Evolutionary conservation across 2,113 vertebrate species (phyloP).

Genomic region (Bucco capensis): DNA sequence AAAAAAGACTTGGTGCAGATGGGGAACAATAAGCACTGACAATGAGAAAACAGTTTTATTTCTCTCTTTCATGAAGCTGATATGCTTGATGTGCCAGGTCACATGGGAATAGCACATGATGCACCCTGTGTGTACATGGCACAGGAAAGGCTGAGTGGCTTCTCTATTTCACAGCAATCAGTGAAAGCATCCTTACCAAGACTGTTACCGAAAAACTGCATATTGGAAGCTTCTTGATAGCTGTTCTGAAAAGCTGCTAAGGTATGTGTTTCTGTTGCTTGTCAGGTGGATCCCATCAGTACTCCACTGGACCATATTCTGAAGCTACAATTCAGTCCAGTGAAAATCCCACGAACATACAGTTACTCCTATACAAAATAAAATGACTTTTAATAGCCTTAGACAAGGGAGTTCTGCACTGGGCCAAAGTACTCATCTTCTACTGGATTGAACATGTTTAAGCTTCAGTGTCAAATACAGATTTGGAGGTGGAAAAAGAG

Average conservation of each 20-base stretch:
- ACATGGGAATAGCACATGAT: slow-evolving; percentile 19
- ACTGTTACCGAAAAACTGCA: background rate
- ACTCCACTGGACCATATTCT: background rate
- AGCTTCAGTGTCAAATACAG: background rate
- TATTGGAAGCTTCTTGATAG: background rate
- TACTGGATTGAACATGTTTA: background rate
- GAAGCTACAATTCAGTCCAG: background rate
- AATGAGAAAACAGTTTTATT: background rate
- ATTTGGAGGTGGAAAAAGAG: background rate
- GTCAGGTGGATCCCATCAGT: background rate
- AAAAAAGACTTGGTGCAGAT: background rate
- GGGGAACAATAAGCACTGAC: background rate
- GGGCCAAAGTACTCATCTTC: background rate
- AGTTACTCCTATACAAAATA: background rate
- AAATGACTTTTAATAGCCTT: background rate
- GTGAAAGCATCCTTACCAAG: background rate
- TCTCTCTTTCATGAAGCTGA: background rate
- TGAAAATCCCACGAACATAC: background rate
- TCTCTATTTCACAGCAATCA: background rate
- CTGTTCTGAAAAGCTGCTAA: background rate
- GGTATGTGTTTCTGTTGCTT: background rate
- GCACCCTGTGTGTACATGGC: background rate
- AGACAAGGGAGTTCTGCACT: background rate
- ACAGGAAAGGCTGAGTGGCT: background rate
- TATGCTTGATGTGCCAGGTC: background rate